Percentiles rank a stretch among this genome's conserved stretches.
Evolutionary conservation across 2,888 invertebrate genomes (phyloP).

Genomic region (Macrophya alboannulata): DNA sequence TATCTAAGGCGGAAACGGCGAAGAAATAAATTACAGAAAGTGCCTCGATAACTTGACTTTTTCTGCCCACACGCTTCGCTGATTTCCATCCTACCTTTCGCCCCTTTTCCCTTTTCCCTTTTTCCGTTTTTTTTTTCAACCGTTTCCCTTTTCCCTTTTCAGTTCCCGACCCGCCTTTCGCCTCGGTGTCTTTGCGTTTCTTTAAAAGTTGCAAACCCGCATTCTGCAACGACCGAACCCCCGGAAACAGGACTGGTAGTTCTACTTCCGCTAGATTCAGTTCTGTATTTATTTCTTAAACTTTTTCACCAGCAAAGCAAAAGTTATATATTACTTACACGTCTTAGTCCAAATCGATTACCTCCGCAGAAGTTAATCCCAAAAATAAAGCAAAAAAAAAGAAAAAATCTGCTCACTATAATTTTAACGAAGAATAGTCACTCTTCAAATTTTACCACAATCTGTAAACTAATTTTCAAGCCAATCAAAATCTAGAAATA

Average conservation of each 20-base stretch:
- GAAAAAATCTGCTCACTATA: no score
- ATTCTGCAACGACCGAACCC: neutral
- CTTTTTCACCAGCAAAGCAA: neutral
- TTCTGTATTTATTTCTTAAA: slow-evolving; percentile 5
- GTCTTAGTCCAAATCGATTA: neutral
- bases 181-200: slow-evolving; percentile 6
- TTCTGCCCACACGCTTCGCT: slow-evolving; percentile 54
- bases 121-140: neutral
- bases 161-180: neutral
- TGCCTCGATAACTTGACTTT: slow-evolving; percentile 70
- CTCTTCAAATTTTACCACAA: no score
- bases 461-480: no score
- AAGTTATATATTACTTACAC: neutral
- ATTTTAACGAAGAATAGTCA: no score
- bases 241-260: slow-evolving; percentile 1
- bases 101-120: neutral
- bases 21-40: slow-evolving; percentile 71
- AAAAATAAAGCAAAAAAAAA: no score
- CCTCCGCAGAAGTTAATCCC: no score
- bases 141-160: neutral
- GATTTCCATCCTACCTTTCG: slow-evolving; percentile 39
- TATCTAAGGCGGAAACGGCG: slow-evolving; percentile 37
- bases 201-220: slow-evolving; percentile 36
- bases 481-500: no score
- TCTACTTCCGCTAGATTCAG: slow-evolving; percentile 31